These are phyloP conservation scores for Heterodera schachtii DNA, from an alignment of 1,140 invertebrate genomes.

Conservation along the genomic window DNA sequence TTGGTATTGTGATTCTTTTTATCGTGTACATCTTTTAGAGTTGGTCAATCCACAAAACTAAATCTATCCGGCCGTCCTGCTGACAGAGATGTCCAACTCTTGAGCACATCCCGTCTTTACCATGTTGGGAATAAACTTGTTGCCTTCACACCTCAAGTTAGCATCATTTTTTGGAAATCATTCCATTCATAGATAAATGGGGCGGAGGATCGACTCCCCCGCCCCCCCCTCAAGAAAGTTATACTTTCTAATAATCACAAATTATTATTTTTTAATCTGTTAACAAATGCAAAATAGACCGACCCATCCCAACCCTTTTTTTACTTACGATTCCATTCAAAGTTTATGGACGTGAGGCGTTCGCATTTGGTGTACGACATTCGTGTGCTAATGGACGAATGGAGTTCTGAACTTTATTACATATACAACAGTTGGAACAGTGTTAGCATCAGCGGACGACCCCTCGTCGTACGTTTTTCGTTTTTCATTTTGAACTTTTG, in stretches of 20 bases:
- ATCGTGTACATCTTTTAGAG: slow-evolving; percentile 41
- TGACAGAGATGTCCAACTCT: slow-evolving; percentile 89
- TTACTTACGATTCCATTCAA: slow-evolving; percentile 41
- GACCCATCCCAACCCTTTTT: too few species aligned
- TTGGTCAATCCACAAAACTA: slow-evolving; percentile 83
- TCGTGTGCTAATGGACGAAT: slow-evolving; percentile 92
- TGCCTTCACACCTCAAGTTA: slow-evolving; percentile 95
- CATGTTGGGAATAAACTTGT: slow-evolving; percentile 91
- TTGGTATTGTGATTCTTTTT: not conserved
- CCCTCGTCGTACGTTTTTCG: slow-evolving; percentile 73
- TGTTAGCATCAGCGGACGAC: slow-evolving; percentile 82
- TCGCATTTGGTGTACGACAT: slow-evolving; percentile 96
- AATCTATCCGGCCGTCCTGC: slow-evolving; percentile 83
- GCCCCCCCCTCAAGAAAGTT: too few species aligned
- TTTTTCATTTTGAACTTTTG: not conserved
- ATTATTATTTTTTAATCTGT: too few species aligned
- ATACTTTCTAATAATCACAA: too few species aligned
- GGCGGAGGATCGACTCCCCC: too few species aligned
- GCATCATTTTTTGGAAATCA: not conserved
- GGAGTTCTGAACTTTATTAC: slow-evolving; percentile 93
- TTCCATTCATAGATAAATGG: too few species aligned
- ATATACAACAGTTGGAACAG: slow-evolving; percentile 88
- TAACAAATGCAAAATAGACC: too few species aligned
- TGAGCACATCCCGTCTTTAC: slow-evolving; percentile 98
- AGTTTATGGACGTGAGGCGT: slow-evolving; percentile 92